Evolutionary conservation across 1,140 invertebrate genomes (phyloP).

Genomic region (Zaprionus kolodkinae): DNA sequence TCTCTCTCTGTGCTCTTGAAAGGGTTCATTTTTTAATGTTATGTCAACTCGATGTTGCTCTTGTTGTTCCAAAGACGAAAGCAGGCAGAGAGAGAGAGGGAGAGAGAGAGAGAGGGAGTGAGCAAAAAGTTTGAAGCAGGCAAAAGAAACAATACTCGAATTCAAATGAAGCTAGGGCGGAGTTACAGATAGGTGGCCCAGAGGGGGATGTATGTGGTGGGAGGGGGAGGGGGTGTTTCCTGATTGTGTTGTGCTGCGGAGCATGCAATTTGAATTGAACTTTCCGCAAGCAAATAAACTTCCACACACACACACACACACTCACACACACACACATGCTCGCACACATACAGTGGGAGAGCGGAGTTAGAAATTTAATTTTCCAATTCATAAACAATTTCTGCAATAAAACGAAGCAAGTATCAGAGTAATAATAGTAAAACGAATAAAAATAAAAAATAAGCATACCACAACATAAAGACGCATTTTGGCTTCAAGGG

Average conservation of each 20-base stretch:
- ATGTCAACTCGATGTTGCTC: constrained; percentile 16
- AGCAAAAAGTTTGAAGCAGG: constrained; percentile 24
- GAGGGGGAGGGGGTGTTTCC: constrained; percentile 12
- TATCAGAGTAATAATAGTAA: constrained; percentile 71
- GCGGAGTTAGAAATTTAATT: constrained; percentile 69
- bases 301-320: constrained; percentile 12
- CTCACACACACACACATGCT: constrained; percentile 14
- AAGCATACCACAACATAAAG: constrained; percentile 50
- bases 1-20: background rate
- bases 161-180: constrained; percentile 33
- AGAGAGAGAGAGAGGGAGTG: background rate
- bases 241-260: constrained; percentile 62
- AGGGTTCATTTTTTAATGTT: constrained; percentile 32
- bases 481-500: constrained; percentile 38
- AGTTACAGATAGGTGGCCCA: background rate
- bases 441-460: constrained; percentile 61
- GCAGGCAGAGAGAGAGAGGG: too few species aligned
- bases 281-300: constrained; percentile 75
- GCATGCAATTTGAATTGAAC: constrained; percentile 78
- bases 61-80: background rate
- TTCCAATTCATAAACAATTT: constrained; percentile 81
- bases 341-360: background rate
- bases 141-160: constrained; percentile 51
- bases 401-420: constrained; percentile 70
- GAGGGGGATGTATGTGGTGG: background rate